Evolutionary conservation across 2,888 invertebrate genomes (phyloP).

Genomic region (Eurois occulta): DNA sequence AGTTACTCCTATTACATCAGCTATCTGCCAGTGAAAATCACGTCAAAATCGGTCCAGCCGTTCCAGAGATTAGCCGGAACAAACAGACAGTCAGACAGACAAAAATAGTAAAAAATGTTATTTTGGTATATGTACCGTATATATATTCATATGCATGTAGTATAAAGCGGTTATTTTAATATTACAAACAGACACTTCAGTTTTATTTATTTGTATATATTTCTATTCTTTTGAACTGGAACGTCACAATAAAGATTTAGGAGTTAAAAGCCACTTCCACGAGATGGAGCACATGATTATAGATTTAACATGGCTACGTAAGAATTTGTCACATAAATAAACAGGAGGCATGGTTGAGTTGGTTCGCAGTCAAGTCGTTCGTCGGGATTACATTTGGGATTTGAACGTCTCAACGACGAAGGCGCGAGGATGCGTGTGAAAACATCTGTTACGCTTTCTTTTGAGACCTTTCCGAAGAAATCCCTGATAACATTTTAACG

Average conservation of each 20-base stretch:
- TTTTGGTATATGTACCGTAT: no score
- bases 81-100: no score
- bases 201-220: no score
- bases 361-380: constrained; percentile 82
- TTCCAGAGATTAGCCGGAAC: no score
- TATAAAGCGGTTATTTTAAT: no score
- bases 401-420: constrained; percentile 78
- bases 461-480: constrained; percentile 80
- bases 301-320: constrained; percentile 84
- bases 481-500: constrained; percentile 78
- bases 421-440: constrained; percentile 81
- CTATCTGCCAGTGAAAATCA: no score
- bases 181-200: no score
- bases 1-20: no score
- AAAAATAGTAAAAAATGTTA: no score
- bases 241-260: constrained; percentile 15
- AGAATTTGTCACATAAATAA: constrained; percentile 90
- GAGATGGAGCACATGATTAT: constrained; percentile 82
- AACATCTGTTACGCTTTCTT: constrained; percentile 88
- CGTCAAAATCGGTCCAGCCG: no score
- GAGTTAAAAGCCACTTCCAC: constrained; percentile 71
- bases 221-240: constrained; percentile 16
- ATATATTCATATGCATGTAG: no score
- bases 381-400: constrained; percentile 88
- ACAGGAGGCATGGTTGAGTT: constrained; percentile 86